Base-by-base conservation (phyloP, 2,113 vertebrate genomes). In the Onychostoma macrolepis region DNA sequence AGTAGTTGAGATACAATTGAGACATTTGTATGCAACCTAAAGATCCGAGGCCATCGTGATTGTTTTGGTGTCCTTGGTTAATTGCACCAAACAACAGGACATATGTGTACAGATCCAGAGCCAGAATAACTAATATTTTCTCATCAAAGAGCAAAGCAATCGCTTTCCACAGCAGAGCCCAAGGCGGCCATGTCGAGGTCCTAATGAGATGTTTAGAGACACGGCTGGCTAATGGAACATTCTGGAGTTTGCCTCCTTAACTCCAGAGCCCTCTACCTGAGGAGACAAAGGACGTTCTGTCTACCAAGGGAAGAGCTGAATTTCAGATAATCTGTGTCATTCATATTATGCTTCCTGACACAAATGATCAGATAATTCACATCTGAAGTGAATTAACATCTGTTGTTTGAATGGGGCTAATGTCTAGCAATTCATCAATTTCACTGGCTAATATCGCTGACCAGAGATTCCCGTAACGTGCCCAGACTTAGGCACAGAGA, bases 321-420 rank as follows among this genome's bases (percentile, higher is more conserved):
- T 94, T 92, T 84, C 74, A 91, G 91, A 92, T 94, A 92, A 94
- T 94, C 93, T 94, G 86, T 79, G 91, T 94, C 94, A 94, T 95
- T 94, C 94, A 95, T 94, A 94, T 95, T 93, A 90, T 81, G 89
- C 84, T 75, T 87, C 74, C 87, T 95, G 94, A 95, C 95, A 94
- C 90, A 94, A 94, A 95, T 94, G 94, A 94, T 94, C 91, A 92
- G 95, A 95, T 95, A 94, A 95, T 93, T 94, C 92, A 91, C 91
- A 92, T 91, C 90, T 91, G 91, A 93, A 94, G 91, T 92, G 92
- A 94, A 94, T 95, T 93, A 94, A 94, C 95, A 95, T 94, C 94
- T 95, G 94, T 93, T 95, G 94, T 95, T 93, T 93, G 92, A 95
- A 94, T 89, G 91, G 87, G 92, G 91, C 91, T 95, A 95, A 95